Percentiles rank a stretch among this genome's conserved stretches.
Evolutionary conservation across 2,888 invertebrate species (phyloP).

Genomic region (Flabesymbios commensalis): DNA sequence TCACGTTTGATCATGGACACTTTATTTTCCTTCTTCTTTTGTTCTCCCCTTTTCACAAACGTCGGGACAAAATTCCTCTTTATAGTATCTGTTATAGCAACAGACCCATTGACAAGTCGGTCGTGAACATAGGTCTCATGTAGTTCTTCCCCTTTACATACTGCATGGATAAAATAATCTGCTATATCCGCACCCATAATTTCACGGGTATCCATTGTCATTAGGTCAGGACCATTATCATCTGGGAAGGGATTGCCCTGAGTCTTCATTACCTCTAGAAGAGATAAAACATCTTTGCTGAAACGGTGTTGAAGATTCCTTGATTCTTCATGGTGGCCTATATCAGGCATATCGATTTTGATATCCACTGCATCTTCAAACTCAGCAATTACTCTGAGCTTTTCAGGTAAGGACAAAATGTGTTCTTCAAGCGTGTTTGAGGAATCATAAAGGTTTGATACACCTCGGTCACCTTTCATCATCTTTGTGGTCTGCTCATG

Average conservation of each 20-base stretch:
- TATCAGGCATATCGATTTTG: neutral
- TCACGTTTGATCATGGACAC: conserved; percentile 14
- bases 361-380: conserved; percentile 17
- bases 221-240: neutral
- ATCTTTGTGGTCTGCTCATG: conserved; percentile 31
- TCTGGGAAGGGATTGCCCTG: conserved; percentile 24
- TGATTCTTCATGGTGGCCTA: conserved; percentile 26
- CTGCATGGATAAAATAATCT: neutral
- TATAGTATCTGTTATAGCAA: too few species aligned
- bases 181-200: neutral
- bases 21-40: too few species aligned
- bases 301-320: conserved; percentile 19
- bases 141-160: neutral
- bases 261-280: conserved; percentile 6
- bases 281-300: conserved; percentile 15
- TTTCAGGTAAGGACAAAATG: conserved; percentile 26
- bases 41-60: too few species aligned
- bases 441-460: conserved; percentile 26
- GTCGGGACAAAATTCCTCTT: too few species aligned
- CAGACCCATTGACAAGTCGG: neutral
- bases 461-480: conserved; percentile 27
- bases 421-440: conserved; percentile 17
- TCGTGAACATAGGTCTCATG: neutral
- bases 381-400: conserved; percentile 16
- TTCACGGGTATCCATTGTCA: neutral